Conservation (phyloP, 2,888 invertebrate species). For the Halictus quadricinctus region DNA sequence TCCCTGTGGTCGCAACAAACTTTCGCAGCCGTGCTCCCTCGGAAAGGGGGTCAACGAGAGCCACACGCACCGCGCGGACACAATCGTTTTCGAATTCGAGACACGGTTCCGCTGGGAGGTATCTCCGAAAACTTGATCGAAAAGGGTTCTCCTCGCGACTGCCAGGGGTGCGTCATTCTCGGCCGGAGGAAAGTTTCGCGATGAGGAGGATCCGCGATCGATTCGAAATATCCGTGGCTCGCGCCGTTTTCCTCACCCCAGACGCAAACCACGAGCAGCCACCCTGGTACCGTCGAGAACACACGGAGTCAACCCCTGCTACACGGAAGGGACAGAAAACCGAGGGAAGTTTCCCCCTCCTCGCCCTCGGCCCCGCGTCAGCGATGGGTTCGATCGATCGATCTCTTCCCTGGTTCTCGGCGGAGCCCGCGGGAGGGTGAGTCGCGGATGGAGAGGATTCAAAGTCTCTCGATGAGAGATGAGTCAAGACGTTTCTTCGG, state of each 20-base stretch:
- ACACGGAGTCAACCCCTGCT: constrained; percentile 38
- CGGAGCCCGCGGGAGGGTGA: background rate
- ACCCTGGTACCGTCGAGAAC: constrained; percentile 60
- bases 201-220: constrained; percentile 18
- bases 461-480: background rate
- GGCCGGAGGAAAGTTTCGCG: background rate
- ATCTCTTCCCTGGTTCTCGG: background rate
- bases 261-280: constrained; percentile 59
- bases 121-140: background rate
- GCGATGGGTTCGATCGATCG: constrained; percentile 38
- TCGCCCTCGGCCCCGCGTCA: constrained; percentile 33
- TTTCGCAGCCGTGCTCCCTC: background rate
- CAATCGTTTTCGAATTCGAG: background rate
- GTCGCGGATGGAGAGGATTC: background rate
- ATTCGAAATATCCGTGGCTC: constrained; percentile 30
- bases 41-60: background rate
- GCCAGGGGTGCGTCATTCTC: background rate
- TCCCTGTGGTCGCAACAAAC: background rate
- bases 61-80: background rate
- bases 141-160: background rate
- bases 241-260: constrained; percentile 23
- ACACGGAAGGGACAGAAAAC: constrained; percentile 15
- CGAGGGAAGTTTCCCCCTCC: constrained; percentile 28
- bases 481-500: background rate
- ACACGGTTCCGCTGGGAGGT: background rate